phyloP scores from a whole-genome alignment of 2,888 invertebrate genomes.

The Lasius platythorax region DNA sequence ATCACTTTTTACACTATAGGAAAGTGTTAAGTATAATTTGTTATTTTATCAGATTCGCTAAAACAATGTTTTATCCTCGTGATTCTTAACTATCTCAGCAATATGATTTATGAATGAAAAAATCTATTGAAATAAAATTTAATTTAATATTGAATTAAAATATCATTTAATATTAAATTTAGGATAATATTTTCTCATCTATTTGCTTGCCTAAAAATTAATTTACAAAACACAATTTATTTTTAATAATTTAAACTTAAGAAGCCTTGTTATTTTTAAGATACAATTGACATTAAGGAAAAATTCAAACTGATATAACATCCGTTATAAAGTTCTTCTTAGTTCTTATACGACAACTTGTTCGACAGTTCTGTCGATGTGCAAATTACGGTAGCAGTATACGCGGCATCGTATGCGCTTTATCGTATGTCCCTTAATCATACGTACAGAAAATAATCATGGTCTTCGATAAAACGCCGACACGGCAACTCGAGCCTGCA shows the following conservation, averaged over 20 bases:
- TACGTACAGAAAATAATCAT: conserved; percentile 26
- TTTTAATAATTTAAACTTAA: background rate
- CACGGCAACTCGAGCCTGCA: conserved; percentile 67
- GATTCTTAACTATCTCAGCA: background rate
- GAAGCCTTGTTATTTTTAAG: background rate
- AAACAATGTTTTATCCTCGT: background rate
- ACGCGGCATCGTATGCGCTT: background rate
- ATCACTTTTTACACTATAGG: conserved; percentile 9
- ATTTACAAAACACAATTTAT: background rate
- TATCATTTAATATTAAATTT: background rate
- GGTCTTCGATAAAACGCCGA: conserved; percentile 36
- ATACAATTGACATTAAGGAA: background rate
- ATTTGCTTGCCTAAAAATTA: background rate
- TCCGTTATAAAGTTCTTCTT: background rate
- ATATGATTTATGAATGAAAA: background rate
- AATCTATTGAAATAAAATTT: background rate
- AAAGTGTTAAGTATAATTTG: background rate
- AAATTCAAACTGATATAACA: background rate
- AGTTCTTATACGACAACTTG: background rate
- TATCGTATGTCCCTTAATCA: conserved; percentile 11
- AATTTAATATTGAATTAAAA: background rate
- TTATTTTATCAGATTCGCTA: background rate
- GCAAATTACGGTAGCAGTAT: conserved; percentile 36
- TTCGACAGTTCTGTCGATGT: background rate
- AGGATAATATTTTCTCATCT: background rate